Evolutionary conservation across 2,888 invertebrate genomes (phyloP), one percentile per base, ranked within the genome.

Genomic region (Caenorhabditis sp.): DNA sequence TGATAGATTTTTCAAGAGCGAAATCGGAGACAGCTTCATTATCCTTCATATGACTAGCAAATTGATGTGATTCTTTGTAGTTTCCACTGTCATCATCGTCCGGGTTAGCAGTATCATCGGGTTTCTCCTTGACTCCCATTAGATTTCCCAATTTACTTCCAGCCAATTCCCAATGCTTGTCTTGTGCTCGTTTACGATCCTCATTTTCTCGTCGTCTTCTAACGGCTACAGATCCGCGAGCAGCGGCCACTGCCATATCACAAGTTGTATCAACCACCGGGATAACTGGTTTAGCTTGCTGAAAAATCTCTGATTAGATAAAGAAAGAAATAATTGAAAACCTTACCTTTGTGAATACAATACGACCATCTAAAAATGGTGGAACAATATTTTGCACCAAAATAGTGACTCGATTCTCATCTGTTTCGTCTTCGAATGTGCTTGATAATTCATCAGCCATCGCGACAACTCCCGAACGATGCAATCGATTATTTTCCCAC

Each of bases 401-500:
- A 21, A 99, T 90, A 90, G 99, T 97, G 0, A 99, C 97, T 54
- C 97, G 90, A 75, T 95, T 95, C 68, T 95, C 93, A 67, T 86
- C 86, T 56, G 96, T 95, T 89, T 99, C 97, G 52, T 90, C 89
- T 60, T 90, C 90, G 88, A 94, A 70, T 5, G 63, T 59, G 21
- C 61, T 70, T 21, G 67, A 70, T 17, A 70, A n/a, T 12, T 75
- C 75, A 43, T 75, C 75, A 20, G 75, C 63, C 70, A 76, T 59
- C 23, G 72, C 70, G 49, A 80, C 77, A 59, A 76, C 79, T 54
- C 76, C 79, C 70, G 90, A 90, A 7, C 96, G 94, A 27, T 97
- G 91, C 95, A 99, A 95, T 77, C 99, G 92, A 90, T 99, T 97
- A 26, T 95, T 92, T 89, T 99, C 99, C 99, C 99, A 99, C 82